Evolutionary conservation across 1,140 invertebrate species (phyloP), one percentile per base, ranked within the genome.

Genomic region (Lepidurus apus): DNA sequence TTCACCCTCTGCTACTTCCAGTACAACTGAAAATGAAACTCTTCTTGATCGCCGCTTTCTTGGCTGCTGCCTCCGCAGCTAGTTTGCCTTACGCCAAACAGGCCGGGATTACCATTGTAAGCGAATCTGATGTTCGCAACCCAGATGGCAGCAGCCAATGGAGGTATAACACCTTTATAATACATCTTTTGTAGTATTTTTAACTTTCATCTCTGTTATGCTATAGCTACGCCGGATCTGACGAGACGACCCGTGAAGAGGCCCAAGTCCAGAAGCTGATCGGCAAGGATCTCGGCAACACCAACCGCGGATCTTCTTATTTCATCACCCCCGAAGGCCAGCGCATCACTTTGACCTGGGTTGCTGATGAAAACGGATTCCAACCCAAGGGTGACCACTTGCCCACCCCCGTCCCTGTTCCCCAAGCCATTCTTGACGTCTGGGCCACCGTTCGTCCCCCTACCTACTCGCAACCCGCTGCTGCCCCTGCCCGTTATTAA

Each of bases 251-350:
- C 44, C 76, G 76, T 17, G 76, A 77, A 34, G 76, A 77, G 6
- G 45, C 76, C 21, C 76, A 77, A 24, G 76, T 26, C 43, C 76
- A 77, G 44, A 77, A 47, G 43, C 45, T 47, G 26, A 77, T 77
- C 45, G 44, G 65, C 44, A 65, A 77, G 6, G 76, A 34, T 44
- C 7, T 42, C 24, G 76, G 76, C 5, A 77, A 77, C 74, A 79
- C 81, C 83, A 85, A 43, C 87, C 88, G 83, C 85, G 87, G 82
- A 81, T 76, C 43, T n/a, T 74, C 73, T 43, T 81, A 73, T n/a
- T 82, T 81, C 78, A 78, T 78, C 10, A 78, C 78, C 4, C 79
- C 81, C n/a, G 82, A 83, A 65, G 82, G 82, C 17, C 42, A 74
- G 7, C 77, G 79, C 8, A 77, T 81, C 7, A 75, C 77, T 43